A percentile compares a stretch with the other conserved stretches of the same genome.
Conservation (phyloP, 1,140 invertebrate species). For the Bombus huntii region DNA sequence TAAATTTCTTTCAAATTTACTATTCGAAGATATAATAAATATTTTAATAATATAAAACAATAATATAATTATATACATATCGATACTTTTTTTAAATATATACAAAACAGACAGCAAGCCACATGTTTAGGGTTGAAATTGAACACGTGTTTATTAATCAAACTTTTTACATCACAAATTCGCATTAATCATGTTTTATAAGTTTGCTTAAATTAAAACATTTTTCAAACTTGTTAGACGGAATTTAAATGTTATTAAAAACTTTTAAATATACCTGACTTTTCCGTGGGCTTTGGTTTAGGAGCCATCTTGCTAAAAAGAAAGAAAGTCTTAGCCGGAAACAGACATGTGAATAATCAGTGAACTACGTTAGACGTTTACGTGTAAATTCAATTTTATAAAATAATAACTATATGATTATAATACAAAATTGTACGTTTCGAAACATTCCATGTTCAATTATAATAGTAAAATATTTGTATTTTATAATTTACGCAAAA, state of each 20-base stretch:
- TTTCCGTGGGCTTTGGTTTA: constrained; percentile 86
- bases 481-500: neutral
- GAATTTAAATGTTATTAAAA: neutral
- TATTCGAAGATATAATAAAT: neutral
- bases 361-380: constrained; percentile 48
- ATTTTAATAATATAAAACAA: neutral
- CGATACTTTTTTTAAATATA: neutral
- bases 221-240: neutral
- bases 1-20: neutral
- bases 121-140: constrained; percentile 28
- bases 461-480: neutral
- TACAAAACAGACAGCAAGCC: neutral
- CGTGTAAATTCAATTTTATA: neutral
- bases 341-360: neutral
- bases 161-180: neutral
- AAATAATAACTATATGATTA: neutral
- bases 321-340: constrained; percentile 49
- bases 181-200: neutral
- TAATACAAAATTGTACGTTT: neutral
- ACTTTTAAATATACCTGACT: constrained; percentile 83
- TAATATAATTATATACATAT: neutral
- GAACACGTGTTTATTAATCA: neutral
- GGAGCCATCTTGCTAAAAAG: constrained; percentile 86
- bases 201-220: no score
- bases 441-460: neutral